A percentile compares a stretch with the other conserved stretches of the same genome.
Conservation (phyloP, 1,140 invertebrate species). For the Acromyrmex echinatior region DNA sequence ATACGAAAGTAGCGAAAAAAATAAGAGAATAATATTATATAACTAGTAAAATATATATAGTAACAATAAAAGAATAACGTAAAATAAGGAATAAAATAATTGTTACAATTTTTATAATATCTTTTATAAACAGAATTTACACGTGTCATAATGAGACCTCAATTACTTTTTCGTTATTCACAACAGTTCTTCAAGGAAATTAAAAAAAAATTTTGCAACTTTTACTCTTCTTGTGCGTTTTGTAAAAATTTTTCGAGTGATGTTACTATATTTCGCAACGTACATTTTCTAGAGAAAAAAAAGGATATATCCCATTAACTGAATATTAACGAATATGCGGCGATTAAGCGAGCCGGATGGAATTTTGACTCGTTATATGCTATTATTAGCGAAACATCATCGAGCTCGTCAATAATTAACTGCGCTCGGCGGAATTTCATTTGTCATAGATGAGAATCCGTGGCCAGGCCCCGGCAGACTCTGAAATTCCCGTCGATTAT, state of each 20-base stretch:
- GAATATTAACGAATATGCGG: constrained; percentile 4
- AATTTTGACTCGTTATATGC: constrained; percentile 22
- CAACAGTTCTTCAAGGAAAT: not conserved
- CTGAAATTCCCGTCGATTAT: constrained; percentile 49
- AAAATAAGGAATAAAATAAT: not conserved
- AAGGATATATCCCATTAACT: not conserved
- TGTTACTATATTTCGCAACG: not conserved
- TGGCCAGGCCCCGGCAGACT: not conserved
- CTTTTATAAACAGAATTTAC: not conserved
- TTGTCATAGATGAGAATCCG: constrained; percentile 52
- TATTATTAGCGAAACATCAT: constrained; percentile 40
- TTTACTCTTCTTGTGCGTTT: not conserved
- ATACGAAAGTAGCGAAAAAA: not conserved
- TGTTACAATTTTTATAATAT: not conserved
- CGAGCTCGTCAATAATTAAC: constrained; percentile 54
- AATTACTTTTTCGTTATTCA: not conserved
- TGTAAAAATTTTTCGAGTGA: not conserved
- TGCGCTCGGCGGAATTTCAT: constrained; percentile 48
- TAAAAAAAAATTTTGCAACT: not conserved
- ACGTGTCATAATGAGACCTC: not conserved
- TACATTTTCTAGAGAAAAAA: not conserved
- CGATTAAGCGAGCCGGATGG: constrained; percentile 12
- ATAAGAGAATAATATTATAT: not conserved
- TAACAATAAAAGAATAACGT: not conserved
- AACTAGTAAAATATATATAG: not conserved